Percentiles rank a stretch among this genome's conserved stretches.
Conservation (phyloP, 1,140 invertebrate species). For the Catajapyx aquilonaris region DNA sequence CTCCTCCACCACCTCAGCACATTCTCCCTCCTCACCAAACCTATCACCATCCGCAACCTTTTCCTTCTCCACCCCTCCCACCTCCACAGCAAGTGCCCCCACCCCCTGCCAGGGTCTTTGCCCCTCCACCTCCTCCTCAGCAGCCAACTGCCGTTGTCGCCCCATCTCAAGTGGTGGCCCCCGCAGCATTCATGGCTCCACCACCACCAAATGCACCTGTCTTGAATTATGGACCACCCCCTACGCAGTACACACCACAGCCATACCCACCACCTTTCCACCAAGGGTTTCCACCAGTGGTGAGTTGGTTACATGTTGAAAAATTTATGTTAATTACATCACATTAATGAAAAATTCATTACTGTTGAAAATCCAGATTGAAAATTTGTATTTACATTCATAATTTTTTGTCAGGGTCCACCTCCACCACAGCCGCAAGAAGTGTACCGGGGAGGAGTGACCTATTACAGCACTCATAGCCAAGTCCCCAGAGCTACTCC, state of each 20-base stretch:
- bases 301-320: conserved; percentile 7
- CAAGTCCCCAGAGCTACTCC: conserved; percentile 19
- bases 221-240: conserved; percentile 14
- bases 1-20: conserved; percentile 8
- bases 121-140: conserved; percentile 8
- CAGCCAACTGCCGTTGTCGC: conserved; percentile 9
- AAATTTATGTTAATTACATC: not conserved
- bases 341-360: no score
- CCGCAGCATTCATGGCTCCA: conserved; percentile 9
- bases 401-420: conserved; percentile 11
- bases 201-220: conserved; percentile 12
- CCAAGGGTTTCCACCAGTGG: conserved; percentile 13
- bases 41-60: conserved; percentile 10
- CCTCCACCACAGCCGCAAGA: conserved; percentile 26
- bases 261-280: conserved; percentile 19
- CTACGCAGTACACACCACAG: conserved; percentile 20
- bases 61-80: conserved; percentile 10
- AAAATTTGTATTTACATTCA: not conserved
- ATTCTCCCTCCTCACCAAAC: conserved; percentile 6
- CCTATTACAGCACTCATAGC: conserved; percentile 29
- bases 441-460: conserved; percentile 31
- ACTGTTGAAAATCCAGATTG: not conserved
- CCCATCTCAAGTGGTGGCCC: conserved; percentile 6
- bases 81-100: no score
- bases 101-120: conserved; percentile 7